Evolutionary conservation across 2,113 vertebrate genomes (phyloP).

Genomic region (Heliornis fulica): DNA sequence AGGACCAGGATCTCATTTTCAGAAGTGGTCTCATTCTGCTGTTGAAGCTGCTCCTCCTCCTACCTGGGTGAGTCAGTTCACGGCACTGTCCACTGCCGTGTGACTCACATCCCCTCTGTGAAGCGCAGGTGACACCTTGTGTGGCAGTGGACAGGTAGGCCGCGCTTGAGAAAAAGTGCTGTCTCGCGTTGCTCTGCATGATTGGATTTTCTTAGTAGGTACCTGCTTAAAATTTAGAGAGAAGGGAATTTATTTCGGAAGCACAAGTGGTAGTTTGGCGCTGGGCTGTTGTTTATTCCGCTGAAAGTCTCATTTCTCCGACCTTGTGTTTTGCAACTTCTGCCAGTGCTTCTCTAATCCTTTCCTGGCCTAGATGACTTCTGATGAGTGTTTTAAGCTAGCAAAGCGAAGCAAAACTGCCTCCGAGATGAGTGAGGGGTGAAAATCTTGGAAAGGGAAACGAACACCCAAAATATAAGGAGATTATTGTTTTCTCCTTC

Average conservation of each 20-base stretch:
- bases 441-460: constrained; percentile 47
- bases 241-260: background rate
- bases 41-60: background rate
- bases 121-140: background rate
- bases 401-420: constrained; percentile 25
- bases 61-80: background rate
- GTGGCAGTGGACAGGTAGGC: background rate
- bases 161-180: background rate
- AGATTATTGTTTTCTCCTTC: constrained; percentile 60
- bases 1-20: background rate
- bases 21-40: background rate
- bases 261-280: background rate
- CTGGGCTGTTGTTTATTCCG: constrained; percentile 4
- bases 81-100: background rate
- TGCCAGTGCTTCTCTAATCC: constrained; percentile 52
- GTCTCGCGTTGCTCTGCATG: background rate
- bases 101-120: background rate
- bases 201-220: background rate
- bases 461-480: constrained; percentile 33
- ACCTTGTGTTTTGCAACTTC: background rate
- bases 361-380: constrained; percentile 52
- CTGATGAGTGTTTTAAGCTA: constrained; percentile 43
- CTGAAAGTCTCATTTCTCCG: constrained; percentile 4
- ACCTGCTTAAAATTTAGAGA: background rate
- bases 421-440: constrained; percentile 19